Evolutionary conservation across 2,888 invertebrate species (phyloP).

Genomic region (Polydrusus tereticollis): DNA sequence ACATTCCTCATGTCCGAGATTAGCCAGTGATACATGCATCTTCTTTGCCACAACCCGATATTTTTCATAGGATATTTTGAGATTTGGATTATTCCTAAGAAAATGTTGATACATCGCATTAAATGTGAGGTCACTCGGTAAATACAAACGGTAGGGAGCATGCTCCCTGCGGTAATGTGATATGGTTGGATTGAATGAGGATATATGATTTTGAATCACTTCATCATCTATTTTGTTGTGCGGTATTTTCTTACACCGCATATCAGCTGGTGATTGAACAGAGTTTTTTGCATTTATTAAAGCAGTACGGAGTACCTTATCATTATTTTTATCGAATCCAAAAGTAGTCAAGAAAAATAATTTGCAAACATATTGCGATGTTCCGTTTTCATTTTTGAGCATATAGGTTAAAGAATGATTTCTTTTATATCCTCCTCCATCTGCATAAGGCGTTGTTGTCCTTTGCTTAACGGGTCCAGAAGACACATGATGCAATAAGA

Average conservation of each 20-base stretch:
- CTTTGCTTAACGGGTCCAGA: constrained; percentile 3
- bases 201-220: neutral
- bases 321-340: neutral
- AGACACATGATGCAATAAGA: constrained; percentile 8
- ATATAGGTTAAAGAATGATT: constrained; percentile 5
- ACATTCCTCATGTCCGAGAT: constrained; percentile 24
- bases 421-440: neutral
- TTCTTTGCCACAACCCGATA: constrained; percentile 11
- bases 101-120: constrained; percentile 17
- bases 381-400: constrained; percentile 3
- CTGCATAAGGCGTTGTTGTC: neutral
- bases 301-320: constrained; percentile 13
- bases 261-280: neutral
- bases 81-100: neutral
- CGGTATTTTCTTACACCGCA: constrained; percentile 3
- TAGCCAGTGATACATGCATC: constrained; percentile 19
- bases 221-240: constrained; percentile 11
- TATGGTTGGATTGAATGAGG: constrained; percentile 8
- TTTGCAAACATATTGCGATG: constrained; percentile 3
- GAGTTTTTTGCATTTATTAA: constrained; percentile 14
- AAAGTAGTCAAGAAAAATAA: constrained; percentile 4
- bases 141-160: neutral
- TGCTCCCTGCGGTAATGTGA: constrained; percentile 22
- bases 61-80: constrained; percentile 20
- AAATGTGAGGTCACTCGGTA: constrained; percentile 20